Conservation (phyloP, 92 coral and sea anemone species). For the Zoanthus solanderi region DNA sequence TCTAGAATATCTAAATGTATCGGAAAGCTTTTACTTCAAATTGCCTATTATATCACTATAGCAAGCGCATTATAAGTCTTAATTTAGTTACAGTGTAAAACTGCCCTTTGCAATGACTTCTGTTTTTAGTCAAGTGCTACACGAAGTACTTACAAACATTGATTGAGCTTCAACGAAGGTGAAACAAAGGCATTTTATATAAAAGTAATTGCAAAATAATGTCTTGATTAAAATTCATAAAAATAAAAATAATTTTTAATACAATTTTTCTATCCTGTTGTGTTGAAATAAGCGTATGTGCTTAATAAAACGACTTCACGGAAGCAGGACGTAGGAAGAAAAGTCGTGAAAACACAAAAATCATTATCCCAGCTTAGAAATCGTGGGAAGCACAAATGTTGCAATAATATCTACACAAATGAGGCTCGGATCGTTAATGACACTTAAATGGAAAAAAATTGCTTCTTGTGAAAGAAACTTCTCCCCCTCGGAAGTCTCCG, state of each 20-base stretch:
- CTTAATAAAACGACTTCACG: slow-evolving; percentile 41
- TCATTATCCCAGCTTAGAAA: slow-evolving; percentile 12
- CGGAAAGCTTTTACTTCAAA: slow-evolving; percentile 22
- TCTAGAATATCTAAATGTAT: neutral
- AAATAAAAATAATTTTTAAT: slow-evolving; percentile 13
- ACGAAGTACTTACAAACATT: neutral
- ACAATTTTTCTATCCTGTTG: slow-evolving; percentile 40
- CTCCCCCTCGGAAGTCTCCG: slow-evolving; percentile 37
- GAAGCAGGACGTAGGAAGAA: slow-evolving; percentile 29
- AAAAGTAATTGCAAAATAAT: slow-evolving; percentile 19
- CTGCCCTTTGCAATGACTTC: neutral
- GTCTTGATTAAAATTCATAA: slow-evolving; percentile 38
- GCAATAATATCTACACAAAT: slow-evolving; percentile 45
- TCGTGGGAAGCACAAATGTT: slow-evolving; percentile 46
- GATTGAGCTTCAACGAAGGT: slow-evolving; percentile 21
- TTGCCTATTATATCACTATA: slow-evolving; percentile 13
- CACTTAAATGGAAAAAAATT: slow-evolving; percentile 45
- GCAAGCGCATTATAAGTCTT: slow-evolving; percentile 10
- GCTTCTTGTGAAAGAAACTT: slow-evolving; percentile 36
- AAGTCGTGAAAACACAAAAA: slow-evolving; percentile 8
- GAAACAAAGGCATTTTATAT: neutral
- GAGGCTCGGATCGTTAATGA: slow-evolving; percentile 39
- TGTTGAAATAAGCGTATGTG: slow-evolving; percentile 21
- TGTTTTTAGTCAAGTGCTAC: neutral
- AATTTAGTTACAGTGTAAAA: slow-evolving; percentile 34